Percentiles rank a stretch among this genome's conserved stretches.
These are phyloP conservation scores for Podotricha telesiphe DNA, from an alignment of 2,888 invertebrate species.

Conservation along the genomic window DNA sequence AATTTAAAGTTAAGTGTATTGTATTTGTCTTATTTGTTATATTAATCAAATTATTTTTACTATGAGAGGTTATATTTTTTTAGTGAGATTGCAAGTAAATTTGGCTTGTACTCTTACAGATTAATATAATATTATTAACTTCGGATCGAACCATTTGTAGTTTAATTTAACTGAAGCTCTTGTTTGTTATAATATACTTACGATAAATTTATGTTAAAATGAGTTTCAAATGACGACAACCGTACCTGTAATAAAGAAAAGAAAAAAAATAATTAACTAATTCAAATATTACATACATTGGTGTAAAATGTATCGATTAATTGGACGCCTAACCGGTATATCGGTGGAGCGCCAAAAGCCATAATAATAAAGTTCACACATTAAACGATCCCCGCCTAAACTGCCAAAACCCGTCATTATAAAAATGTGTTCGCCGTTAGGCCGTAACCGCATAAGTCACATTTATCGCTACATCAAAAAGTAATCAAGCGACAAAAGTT, in stretches of 20 bases:
- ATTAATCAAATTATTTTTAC: no score
- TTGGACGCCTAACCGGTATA: conserved; percentile 43
- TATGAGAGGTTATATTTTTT: neutral
- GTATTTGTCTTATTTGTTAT: conserved; percentile 23
- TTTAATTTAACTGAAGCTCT: neutral
- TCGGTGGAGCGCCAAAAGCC: conserved; percentile 53
- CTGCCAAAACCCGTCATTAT: conserved; percentile 74
- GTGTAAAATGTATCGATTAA: conserved; percentile 41
- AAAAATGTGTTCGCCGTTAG: conserved; percentile 67
- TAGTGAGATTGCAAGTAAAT: conserved; percentile 26
- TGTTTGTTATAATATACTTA: conserved; percentile 6
- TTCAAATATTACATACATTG: conserved; percentile 22
- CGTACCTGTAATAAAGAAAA: conserved; percentile 15
- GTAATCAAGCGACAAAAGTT: conserved; percentile 80
- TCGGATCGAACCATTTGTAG: no score
- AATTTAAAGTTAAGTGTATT: conserved; percentile 40
- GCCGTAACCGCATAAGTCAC: conserved; percentile 80
- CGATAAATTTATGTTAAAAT: neutral
- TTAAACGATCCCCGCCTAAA: conserved; percentile 71
- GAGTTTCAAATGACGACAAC: neutral
- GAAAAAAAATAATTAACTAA: conserved; percentile 17
- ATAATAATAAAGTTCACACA: conserved; percentile 72
- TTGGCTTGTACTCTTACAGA: conserved; percentile 20
- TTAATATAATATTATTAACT: no score
- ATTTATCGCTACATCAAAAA: conserved; percentile 82